Evolutionary conservation across 2,888 invertebrate species (phyloP), one percentile per base, ranked within the genome.

Genomic region (Rhagium mordax): DNA sequence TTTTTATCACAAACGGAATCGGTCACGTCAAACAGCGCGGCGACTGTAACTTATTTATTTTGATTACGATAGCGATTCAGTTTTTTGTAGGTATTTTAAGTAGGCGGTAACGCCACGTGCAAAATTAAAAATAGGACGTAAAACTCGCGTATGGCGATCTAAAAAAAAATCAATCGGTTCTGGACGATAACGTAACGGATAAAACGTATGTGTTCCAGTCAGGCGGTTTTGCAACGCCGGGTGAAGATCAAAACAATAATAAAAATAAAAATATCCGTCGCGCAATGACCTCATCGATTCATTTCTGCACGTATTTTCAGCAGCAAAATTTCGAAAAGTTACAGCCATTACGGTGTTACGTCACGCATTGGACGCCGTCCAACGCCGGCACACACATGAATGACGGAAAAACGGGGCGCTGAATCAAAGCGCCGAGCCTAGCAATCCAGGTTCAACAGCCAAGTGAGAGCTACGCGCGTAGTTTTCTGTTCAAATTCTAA

Each of bases 271-370:
- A 62, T 49, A 62, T 27, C 49, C n/a, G 10, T 10, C 62, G 64
- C 64, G 49, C 49, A 64, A 64, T 48, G 64, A 64, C 49, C 64
- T 64, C 64, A 49, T 49, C 16, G 64, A 18, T 29, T 49, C 49
- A 48, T 49, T 51, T 49, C 47, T 48, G 21, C 27, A 27, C 64
- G 16, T 64, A 49, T 27, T 64, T 48, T 49, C 15, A 33, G 18
- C 33, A 8, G 29, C 59, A 59, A 59, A 33, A 59, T 59, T 59
- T 33, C 33, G 8, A 33, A 29, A 29, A 59, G 59, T 59, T 59
- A 59, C 59, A 13, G 59, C n/a, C 33, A 41, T 59, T 20, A 59
- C 59, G 33, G 0, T 29, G 33, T 33, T 59, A 33, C 59, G 59
- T 59, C 33, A 33, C 20, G 13, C 3, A 4, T 59, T 59, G 59